These are phyloP conservation scores for Sorex maritimensis DNA, from an alignment of 2,797 vertebrate genomes.

Conservation along the genomic window DNA sequence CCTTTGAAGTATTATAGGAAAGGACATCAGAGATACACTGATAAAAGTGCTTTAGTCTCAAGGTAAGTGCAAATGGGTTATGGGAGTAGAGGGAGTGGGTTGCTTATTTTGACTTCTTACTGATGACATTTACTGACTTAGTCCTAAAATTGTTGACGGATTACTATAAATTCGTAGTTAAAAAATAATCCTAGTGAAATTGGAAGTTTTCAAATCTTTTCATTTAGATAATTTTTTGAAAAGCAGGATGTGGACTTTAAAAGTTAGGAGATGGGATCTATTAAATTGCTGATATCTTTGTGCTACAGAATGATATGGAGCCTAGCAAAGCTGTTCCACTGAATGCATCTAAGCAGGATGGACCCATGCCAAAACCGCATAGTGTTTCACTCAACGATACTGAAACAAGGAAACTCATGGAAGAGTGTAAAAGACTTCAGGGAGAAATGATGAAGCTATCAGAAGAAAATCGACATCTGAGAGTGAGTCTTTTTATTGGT, in stretches of 20 bases:
- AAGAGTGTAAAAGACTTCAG: conserved; percentile 98
- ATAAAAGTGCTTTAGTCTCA: conserved; percentile 18
- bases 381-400: conserved; percentile 93
- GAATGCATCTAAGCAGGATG: conserved; percentile 94
- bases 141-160: conserved; percentile 35
- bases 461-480: conserved; percentile 97
- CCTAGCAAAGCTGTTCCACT: conserved; percentile 92
- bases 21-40: conserved; percentile 41
- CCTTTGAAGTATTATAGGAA: conserved; percentile 65
- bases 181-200: conserved; percentile 44
- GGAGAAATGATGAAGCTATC: conserved; percentile 94
- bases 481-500: conserved; percentile 90
- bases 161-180: not conserved
- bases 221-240: conserved; percentile 40
- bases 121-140: conserved; percentile 21
- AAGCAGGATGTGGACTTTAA: conserved; percentile 35
- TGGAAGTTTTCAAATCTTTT: conserved; percentile 53
- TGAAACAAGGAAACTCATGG: conserved; percentile 96
- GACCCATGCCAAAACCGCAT: conserved; percentile 91
- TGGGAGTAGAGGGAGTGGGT: conserved; percentile 41
- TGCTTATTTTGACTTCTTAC: conserved; percentile 38
- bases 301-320: conserved; percentile 95
- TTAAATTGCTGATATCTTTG: conserved; percentile 80
- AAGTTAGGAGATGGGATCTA: not conserved
- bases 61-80: conserved; percentile 62